phyloP scores from a whole-genome alignment of 2,888 invertebrate genomes.

The Cyclophora punctaria region DNA sequence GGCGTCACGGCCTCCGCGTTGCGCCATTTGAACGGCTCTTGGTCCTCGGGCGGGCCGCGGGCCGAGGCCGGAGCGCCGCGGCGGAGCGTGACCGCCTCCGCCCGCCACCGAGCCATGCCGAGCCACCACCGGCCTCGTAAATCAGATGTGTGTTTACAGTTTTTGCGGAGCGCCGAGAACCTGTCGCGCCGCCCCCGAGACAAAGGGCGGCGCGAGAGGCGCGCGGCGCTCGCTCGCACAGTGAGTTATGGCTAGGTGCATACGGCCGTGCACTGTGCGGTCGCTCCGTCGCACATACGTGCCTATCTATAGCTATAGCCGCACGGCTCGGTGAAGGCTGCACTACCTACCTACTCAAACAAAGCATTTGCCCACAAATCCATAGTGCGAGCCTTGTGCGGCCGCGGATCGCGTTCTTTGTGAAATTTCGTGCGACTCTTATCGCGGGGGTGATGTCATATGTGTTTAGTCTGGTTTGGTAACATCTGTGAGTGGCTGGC shows the following conservation, averaged over 20 bases:
- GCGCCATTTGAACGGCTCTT: slow-evolving; percentile 58
- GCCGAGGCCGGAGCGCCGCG: slow-evolving; percentile 55
- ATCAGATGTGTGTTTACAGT: slow-evolving; percentile 68
- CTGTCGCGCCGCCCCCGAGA: slow-evolving; percentile 61
- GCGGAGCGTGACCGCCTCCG: slow-evolving; percentile 66
- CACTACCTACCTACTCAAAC: slow-evolving; percentile 67
- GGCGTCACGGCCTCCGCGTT: slow-evolving; percentile 73
- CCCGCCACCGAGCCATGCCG: slow-evolving; percentile 28
- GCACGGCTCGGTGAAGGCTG: slow-evolving; percentile 68
- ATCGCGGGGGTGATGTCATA: slow-evolving; percentile 51
- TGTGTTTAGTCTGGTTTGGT: slow-evolving; percentile 39
- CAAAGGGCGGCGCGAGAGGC: slow-evolving; percentile 47
- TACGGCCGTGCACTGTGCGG: slow-evolving; percentile 45
- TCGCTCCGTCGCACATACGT: slow-evolving; percentile 36
- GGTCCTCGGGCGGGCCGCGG: slow-evolving; percentile 48
- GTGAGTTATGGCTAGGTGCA: slow-evolving; percentile 62
- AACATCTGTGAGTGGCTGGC: slow-evolving; percentile 57
- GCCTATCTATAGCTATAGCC: slow-evolving; percentile 51
- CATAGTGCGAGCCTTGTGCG: slow-evolving; percentile 46
- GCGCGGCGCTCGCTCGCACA: slow-evolving; percentile 48
- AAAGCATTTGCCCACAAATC: slow-evolving; percentile 69
- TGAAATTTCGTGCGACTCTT: slow-evolving; percentile 40
- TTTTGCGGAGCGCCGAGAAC: slow-evolving; percentile 56
- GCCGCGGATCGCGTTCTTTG: slow-evolving; percentile 50
- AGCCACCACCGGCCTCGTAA: slow-evolving; percentile 49